Conservation (phyloP, 2,113 vertebrate genomes). For the Talpa occidentalis region DNA sequence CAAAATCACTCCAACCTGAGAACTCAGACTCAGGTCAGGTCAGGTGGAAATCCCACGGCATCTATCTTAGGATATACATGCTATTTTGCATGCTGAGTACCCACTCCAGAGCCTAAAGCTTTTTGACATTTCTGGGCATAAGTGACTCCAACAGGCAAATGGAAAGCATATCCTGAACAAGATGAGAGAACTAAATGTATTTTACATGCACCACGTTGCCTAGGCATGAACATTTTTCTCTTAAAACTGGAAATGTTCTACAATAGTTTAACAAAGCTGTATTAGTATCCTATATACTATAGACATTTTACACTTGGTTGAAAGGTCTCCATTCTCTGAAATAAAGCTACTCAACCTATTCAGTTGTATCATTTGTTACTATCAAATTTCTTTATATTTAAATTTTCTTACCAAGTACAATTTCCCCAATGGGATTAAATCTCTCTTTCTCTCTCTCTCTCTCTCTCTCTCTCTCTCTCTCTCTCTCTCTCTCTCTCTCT, state of each 20-base stretch:
- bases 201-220: neutral
- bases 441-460: no score
- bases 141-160: neutral
- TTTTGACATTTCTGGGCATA: neutral
- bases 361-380: neutral
- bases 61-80: neutral
- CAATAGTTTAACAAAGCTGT: neutral
- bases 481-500: no score
- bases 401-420: neutral
- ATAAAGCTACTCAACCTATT: neutral
- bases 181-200: neutral
- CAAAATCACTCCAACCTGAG: slow-evolving; percentile 10
- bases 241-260: neutral
- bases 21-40: neutral
- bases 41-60: neutral
- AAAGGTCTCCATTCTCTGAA: neutral
- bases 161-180: neutral
- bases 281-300: neutral
- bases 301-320: neutral
- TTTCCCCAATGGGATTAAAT: neutral
- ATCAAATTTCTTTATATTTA: neutral
- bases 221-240: neutral
- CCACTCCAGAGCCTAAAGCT: neutral
- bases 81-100: no score
- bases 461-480: no score